Percentiles rank a stretch among this genome's conserved stretches.
These are phyloP conservation scores for Choreutis nemorana DNA, from an alignment of 2,888 invertebrate species.

Conservation along the genomic window DNA sequence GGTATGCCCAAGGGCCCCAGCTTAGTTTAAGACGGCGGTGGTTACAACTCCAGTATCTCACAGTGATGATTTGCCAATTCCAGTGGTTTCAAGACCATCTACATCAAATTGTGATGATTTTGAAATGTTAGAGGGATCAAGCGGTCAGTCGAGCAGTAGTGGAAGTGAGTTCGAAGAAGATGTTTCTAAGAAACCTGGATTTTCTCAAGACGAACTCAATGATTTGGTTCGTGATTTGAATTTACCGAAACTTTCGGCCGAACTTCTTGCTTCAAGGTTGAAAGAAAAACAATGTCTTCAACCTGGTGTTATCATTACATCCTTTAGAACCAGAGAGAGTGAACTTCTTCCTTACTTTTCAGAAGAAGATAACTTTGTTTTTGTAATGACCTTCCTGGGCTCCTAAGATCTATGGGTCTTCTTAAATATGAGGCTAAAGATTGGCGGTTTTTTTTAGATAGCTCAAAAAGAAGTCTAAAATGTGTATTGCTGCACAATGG, in stretches of 20 bases:
- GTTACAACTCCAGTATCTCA: no score
- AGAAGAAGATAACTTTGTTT: constrained; percentile 5
- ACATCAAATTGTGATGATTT: no score
- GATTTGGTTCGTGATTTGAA: constrained; percentile 5
- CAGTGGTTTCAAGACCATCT: no score
- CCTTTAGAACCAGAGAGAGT: constrained; percentile 5
- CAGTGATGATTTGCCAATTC: no score
- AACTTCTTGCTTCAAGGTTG: neutral
- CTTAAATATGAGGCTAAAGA: constrained; percentile 3
- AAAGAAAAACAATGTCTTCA: constrained; percentile 7
- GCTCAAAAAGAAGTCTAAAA: constrained; percentile 6
- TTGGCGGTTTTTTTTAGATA: constrained; percentile 6
- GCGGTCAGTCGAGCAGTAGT: neutral
- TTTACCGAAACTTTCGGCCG: neutral
- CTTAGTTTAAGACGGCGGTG: constrained; percentile 5
- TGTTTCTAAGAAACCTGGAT: constrained; percentile 2
- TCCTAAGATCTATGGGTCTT: constrained; percentile 3
- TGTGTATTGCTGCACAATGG: constrained; percentile 5
- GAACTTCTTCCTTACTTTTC: constrained; percentile 4
- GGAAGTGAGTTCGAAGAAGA: constrained; percentile 1
- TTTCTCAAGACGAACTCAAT: constrained; percentile 6
- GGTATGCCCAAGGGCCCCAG: constrained; percentile 5
- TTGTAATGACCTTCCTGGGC: constrained; percentile 5
- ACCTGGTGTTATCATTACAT: constrained; percentile 1
- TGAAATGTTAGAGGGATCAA: no score